These are phyloP conservation scores for Ciconia maguari DNA, from an alignment of 2,113 vertebrate genomes.

Conservation along the genomic window DNA sequence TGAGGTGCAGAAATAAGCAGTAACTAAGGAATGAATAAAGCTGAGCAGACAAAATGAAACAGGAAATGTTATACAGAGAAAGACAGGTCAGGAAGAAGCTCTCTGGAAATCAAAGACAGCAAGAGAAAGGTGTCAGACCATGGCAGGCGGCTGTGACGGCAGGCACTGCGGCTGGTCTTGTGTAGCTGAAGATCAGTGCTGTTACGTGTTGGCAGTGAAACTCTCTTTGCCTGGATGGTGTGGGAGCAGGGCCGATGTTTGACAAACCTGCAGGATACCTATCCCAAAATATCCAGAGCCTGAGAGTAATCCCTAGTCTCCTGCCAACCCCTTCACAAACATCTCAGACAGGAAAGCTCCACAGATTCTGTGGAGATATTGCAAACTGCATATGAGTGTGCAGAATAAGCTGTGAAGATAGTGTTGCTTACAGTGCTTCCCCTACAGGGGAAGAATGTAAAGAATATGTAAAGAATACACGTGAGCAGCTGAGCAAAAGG, in stretches of 20 bases:
- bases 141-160: background rate
- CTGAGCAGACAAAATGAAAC: background rate
- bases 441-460: no score
- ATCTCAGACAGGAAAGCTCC: background rate
- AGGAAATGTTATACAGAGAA: background rate
- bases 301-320: background rate
- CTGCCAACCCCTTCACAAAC: background rate
- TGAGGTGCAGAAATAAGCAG: background rate
- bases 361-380: background rate
- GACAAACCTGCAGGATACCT: background rate
- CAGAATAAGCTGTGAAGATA: background rate
- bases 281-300: background rate
- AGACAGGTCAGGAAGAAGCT: background rate
- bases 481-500: background rate
- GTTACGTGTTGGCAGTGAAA: rapidly evolving
- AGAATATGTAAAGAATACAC: background rate
- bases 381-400: background rate
- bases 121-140: background rate
- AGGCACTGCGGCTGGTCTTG: background rate
- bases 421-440: background rate
- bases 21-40: background rate
- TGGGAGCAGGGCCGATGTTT: background rate
- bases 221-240: background rate
- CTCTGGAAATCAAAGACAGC: background rate
- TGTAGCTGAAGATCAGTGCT: background rate